Conservation (phyloP, 2,888 invertebrate genomes). For the Lordiphosa andalusiaca region DNA sequence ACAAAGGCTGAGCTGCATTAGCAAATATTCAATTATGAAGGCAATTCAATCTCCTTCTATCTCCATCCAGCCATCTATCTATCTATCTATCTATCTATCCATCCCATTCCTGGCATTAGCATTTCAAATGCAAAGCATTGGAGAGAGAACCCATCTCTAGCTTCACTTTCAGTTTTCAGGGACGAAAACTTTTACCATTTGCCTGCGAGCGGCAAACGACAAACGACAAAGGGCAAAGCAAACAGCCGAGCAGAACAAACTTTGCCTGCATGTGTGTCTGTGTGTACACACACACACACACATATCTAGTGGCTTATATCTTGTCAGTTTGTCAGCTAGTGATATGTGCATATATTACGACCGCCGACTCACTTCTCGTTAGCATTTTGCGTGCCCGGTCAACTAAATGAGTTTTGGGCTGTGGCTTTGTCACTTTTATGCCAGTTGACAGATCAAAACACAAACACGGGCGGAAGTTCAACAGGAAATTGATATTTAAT, state of each 20-base stretch:
- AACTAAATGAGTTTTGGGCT: slow-evolving; percentile 60
- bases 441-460: slow-evolving; percentile 52
- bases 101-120: slow-evolving; percentile 43
- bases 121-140: slow-evolving; percentile 57
- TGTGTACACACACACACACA: slow-evolving; percentile 19
- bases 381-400: slow-evolving; percentile 46
- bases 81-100: slow-evolving; percentile 6
- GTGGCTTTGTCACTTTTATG: slow-evolving; percentile 51
- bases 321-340: slow-evolving; percentile 37
- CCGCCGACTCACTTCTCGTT: slow-evolving; percentile 5
- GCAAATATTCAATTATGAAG: slow-evolving; percentile 14
- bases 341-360: slow-evolving; percentile 63
- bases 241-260: slow-evolving; percentile 56
- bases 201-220: slow-evolving; percentile 53
- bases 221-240: slow-evolving; percentile 56
- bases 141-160: slow-evolving; percentile 5
- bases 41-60: slow-evolving; percentile 14
- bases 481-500: slow-evolving; percentile 69
- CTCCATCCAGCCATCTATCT: neutral
- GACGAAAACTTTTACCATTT: slow-evolving; percentile 60
- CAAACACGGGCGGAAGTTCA: slow-evolving; percentile 31
- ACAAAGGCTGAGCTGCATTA: slow-evolving; percentile 28
- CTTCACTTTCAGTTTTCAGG: slow-evolving; percentile 10
- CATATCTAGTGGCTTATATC: slow-evolving; percentile 39
- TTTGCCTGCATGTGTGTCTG: slow-evolving; percentile 28